Evolutionary conservation across 2,113 vertebrate species (phyloP), one percentile per base, ranked within the genome.

Genomic region (Cyprinodon brontotheroides): DNA sequence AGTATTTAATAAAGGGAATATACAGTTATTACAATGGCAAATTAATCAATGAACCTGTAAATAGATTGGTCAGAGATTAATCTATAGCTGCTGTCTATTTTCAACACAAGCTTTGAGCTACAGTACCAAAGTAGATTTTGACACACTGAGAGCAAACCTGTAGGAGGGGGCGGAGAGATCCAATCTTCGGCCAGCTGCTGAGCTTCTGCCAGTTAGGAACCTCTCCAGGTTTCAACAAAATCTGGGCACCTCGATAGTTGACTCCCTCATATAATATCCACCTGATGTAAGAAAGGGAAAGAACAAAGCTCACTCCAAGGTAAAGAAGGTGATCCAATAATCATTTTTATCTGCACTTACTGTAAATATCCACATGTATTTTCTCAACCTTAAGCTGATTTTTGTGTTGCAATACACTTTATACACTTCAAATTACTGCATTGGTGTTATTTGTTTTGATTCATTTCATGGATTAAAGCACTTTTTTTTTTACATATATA

Each of bases 201-300:
- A 89, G 89, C 47, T 93, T 85, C 53, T 69, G 84, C 96, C 96
- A 98, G 2, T 97, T 94, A 2, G 91, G 83, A 75, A 98, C 92
- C 65, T 96, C 93, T 4, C 92, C 92, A 0, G 96, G 96, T 65
- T 89, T 93, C 74, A 99, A 64, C 6, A 98, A 86, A 83, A 96
- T 92, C 92, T 99, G 97, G 61, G 91, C 92, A 0, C 97, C 97
- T 68, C 95, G 92, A 78, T 96, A 99, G 90, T 95, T 96, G 82
- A 93, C 92, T 1, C 92, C 94, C 78, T 98, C 96, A 0, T 98
- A 98, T 62, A 96, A 89, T 4, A 98, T 85, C 97, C 97, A 98
- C 86, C 97, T 98, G 77, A 47, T 20, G 2, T 39, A 65, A 68
- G 48, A 57, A 4, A 48, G 68, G 14, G 48, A 53, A 3, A 57